Percentiles rank a stretch among this genome's conserved stretches.
Evolutionary conservation across 2,888 invertebrate genomes (phyloP).

Genomic region (Agrotis clavis): DNA sequence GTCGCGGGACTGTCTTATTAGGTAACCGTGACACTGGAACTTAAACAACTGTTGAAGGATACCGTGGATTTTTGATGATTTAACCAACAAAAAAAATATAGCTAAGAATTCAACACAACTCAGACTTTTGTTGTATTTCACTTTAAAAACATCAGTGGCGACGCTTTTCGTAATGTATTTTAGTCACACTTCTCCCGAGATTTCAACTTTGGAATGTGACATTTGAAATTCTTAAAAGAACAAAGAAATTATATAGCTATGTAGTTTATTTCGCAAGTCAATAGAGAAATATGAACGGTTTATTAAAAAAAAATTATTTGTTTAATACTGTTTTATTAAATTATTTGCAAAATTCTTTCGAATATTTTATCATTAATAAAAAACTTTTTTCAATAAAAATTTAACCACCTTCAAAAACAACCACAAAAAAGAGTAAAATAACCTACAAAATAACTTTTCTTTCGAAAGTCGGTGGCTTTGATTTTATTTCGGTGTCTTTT

Average conservation of each 20-base stretch:
- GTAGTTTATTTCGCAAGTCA: constrained; percentile 23
- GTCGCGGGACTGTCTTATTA: too few relatives aligned
- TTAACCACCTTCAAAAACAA: too few relatives aligned
- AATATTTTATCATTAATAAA: constrained; percentile 25
- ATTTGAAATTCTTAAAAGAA: constrained; percentile 16
- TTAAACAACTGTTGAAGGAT: too few relatives aligned
- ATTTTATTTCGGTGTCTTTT: too few relatives aligned
- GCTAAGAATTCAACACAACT: too few relatives aligned
- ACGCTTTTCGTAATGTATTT: constrained; percentile 11
- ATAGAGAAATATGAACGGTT: not conserved
- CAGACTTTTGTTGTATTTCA: constrained; percentile 1
- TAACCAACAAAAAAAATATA: too few relatives aligned
- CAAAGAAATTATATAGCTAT: constrained; percentile 11
- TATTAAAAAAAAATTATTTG: constrained; percentile 17
- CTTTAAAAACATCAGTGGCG: not conserved
- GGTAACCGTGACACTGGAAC: too few relatives aligned
- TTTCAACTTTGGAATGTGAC: constrained; percentile 24
- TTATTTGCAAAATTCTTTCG: constrained; percentile 11
- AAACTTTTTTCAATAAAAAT: constrained; percentile 30
- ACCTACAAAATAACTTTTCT: too few relatives aligned
- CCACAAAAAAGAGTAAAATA: too few relatives aligned
- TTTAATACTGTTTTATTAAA: constrained; percentile 20
- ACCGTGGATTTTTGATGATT: too few relatives aligned
- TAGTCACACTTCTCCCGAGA: constrained; percentile 10
- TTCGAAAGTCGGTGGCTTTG: too few relatives aligned